Evolutionary conservation across 2,113 vertebrate genomes (phyloP), one percentile per base, ranked within the genome.

Genomic region (Psammodynastes pulverulentus): DNA sequence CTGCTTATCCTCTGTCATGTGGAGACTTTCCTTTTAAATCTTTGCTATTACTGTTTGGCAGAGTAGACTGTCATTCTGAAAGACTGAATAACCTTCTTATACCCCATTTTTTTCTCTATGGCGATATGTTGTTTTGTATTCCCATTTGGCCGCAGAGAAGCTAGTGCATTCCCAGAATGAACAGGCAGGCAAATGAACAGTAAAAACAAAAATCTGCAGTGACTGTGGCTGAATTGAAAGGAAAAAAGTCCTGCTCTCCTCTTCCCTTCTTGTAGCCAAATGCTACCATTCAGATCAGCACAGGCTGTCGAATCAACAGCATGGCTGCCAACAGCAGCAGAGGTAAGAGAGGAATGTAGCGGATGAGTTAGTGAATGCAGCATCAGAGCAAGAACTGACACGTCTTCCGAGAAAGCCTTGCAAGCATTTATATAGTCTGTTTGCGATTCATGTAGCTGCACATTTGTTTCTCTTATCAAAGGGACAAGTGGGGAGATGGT

Each of bases 1-100:
- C 23, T 89, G 86, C 4, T 8, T 53, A 19, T 49, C 53, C 34
- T 24, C 52, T 92, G 5, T 1, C 6, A 13, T 0, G 0, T 2
- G 3, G 48, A 58, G 29, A n/a, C 10, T 94, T 94, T 91, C 21
- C 13, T 9, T 79, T 62, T 51, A 90, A 48, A 26, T 24, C 46
- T 88, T 89, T 54, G 86, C 1, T 87, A 24, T 85, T 58, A 0
- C 8, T 79, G 54, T 52, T 88, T n/a, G 91, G 89, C 72, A 90
- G 94, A 3, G 62, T 51, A 0, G 0, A 1, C 19, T 89, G 85
- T 88, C 39, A 26, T 89, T 84, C n/a, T 9, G 45, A 85, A 3
- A 85, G 92, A 72, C 26, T 12, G 29, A 67, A 4, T 89, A 94
- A 51, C 84, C 0, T 0, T 56, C 48, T 0, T 51, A 29, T 52